phyloP scores from a whole-genome alignment of 2,113 vertebrate genomes.

The Cyanoramphus novaezelandiae region DNA sequence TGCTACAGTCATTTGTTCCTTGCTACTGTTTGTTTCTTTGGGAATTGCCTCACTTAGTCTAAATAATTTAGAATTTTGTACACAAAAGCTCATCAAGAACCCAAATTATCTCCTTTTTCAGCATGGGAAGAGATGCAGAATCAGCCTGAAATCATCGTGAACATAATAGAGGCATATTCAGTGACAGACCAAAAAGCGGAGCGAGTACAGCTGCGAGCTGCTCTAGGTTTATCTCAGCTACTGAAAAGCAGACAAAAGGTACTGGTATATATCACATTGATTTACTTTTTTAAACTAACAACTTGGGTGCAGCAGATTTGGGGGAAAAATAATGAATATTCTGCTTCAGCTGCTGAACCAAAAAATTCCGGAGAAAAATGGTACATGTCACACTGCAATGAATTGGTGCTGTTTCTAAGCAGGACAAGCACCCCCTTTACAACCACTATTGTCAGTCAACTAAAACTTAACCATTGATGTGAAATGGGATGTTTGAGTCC shows the following conservation, averaged over 20 bases:
- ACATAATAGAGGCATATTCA: conserved; percentile 47
- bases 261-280: not conserved
- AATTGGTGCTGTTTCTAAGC: not conserved
- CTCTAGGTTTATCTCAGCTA: conserved; percentile 46
- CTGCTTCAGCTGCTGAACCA: conserved; percentile 27
- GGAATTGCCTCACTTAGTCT: conserved; percentile 48
- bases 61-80: conserved; percentile 59
- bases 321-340: conserved; percentile 16
- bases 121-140: conserved; percentile 17
- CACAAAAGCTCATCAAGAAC: conserved; percentile 64
- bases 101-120: conserved; percentile 43
- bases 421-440: not conserved
- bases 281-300: not conserved
- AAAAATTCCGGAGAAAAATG: conserved; percentile 13
- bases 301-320: not conserved
- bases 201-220: conserved; percentile 32
- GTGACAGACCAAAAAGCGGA: not conserved
- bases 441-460: conserved; percentile 24
- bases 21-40: conserved; percentile 26
- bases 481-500: not conserved
- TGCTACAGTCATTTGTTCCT: not conserved
- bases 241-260: conserved; percentile 52
- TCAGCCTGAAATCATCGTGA: not conserved
- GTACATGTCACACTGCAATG: not conserved
- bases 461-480: not conserved